These are phyloP conservation scores for Tachina fera DNA, from an alignment of 2,888 invertebrate species.

Conservation along the genomic window DNA sequence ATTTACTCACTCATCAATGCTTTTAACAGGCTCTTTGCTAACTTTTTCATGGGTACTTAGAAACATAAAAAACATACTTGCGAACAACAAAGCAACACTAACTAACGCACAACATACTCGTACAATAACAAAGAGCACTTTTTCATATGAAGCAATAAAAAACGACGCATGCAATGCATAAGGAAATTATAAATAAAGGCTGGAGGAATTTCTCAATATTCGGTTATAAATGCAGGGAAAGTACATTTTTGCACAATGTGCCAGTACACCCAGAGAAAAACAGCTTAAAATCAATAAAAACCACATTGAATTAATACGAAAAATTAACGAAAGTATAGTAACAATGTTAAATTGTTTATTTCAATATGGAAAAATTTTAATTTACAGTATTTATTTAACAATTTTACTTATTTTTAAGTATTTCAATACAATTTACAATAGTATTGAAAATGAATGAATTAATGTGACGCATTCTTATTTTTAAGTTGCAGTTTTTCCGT, in stretches of 20 bases:
- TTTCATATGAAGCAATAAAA: constrained; percentile 59
- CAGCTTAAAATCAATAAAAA: no score
- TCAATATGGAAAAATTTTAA: no score
- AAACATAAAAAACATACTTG: constrained; percentile 58
- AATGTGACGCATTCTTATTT: no score
- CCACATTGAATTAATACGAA: no score
- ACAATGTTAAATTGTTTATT: no score
- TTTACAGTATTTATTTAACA: no score
- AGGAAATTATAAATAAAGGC: constrained; percentile 49
- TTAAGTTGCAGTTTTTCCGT: no score
- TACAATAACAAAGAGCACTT: constrained; percentile 40
- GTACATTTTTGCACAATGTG: background rate
- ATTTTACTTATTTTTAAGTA: no score
- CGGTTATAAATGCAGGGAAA: background rate
- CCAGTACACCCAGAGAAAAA: no score
- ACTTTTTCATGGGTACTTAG: constrained; percentile 56
- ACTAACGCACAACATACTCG: constrained; percentile 1
- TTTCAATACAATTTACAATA: no score
- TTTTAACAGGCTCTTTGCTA: constrained; percentile 66
- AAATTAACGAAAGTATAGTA: no score
- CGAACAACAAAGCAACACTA: constrained; percentile 48
- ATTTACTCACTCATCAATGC: constrained; percentile 61
- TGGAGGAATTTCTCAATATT: constrained; percentile 17
- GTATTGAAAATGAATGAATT: no score
- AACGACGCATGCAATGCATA: constrained; percentile 51